A percentile compares a stretch with the other conserved stretches of the same genome.
These are phyloP conservation scores for Agelas oroides DNA, from an alignment of 37 sponge, comb jelly and placozoan species.

Conservation along the genomic window DNA sequence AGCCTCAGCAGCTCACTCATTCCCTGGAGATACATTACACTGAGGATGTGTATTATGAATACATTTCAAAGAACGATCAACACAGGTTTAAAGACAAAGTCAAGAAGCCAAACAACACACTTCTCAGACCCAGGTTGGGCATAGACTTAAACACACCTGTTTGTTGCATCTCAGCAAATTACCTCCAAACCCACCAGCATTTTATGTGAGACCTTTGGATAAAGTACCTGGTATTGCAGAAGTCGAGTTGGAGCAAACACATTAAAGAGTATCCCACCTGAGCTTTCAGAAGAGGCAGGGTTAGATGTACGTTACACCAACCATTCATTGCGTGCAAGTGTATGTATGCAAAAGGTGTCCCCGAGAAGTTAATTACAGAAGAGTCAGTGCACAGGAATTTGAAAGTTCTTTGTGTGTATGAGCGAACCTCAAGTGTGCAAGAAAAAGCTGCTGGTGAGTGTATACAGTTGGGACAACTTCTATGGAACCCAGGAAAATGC, in stretches of 20 bases:
- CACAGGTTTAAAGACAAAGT: constrained; percentile 52
- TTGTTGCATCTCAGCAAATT: too few relatives aligned
- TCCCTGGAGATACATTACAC: constrained; percentile 5
- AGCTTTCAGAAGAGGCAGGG: constrained; percentile 24
- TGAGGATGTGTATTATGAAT: constrained; percentile 27
- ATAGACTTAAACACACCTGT: too few relatives aligned
- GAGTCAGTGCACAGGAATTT: constrained; percentile 42
- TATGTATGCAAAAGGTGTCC: constrained; percentile 48
- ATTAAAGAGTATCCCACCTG: constrained; percentile 30
- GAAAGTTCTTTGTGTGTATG: constrained; percentile 36
- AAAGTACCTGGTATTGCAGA: constrained; percentile 42
- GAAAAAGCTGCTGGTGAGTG: constrained; percentile 41
- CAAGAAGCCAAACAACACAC: constrained; percentile 10
- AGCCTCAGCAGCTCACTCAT: constrained; percentile 22
- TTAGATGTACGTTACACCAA: constrained; percentile 45
- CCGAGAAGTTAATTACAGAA: constrained; percentile 52
- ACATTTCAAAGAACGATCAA: constrained; percentile 46
- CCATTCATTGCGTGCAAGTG: constrained; percentile 49
- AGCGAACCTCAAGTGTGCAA: constrained; percentile 5
- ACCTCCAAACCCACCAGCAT: constrained; percentile 33
- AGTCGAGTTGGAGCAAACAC: constrained; percentile 42
- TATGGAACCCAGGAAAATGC: too few relatives aligned
- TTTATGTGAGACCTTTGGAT: constrained; percentile 50
- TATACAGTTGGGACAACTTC: too few relatives aligned
- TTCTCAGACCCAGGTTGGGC: too few relatives aligned